Conservation (phyloP, 2,113 vertebrate genomes). For the Anser cygnoides region DNA sequence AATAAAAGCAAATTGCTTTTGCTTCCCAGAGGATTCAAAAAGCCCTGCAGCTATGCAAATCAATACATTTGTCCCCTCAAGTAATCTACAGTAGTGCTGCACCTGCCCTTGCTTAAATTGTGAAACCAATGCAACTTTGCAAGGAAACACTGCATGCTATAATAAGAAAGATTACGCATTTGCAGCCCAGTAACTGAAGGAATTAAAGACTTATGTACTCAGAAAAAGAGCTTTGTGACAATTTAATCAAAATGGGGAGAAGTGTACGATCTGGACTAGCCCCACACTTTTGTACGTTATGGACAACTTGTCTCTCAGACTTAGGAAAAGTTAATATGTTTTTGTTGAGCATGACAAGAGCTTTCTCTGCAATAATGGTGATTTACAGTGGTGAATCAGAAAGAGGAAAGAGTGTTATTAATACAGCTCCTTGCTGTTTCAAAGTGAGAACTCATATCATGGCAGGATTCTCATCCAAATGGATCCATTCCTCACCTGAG, state of each 20-base stretch:
- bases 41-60: conserved; percentile 33
- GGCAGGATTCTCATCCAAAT: background rate
- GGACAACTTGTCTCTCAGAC: background rate
- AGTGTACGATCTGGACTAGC: background rate
- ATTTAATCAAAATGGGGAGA: background rate
- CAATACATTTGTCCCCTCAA: background rate
- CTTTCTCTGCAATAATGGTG: background rate
- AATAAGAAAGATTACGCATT: conserved; percentile 19
- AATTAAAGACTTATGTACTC: background rate
- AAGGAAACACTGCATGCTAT: background rate
- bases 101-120: background rate
- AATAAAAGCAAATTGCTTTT: conserved; percentile 53
- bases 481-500: background rate
- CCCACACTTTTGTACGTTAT: background rate
- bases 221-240: background rate
- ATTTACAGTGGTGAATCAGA: background rate
- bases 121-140: background rate
- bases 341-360: background rate
- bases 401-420: background rate
- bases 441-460: background rate
- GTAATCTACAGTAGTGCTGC: conserved; percentile 2
- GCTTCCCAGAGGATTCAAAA: conserved; percentile 15
- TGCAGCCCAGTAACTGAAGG: background rate
- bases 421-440: background rate
- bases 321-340: background rate